Conservation (phyloP, 2,888 invertebrate genomes). For the Carabus problematicus region DNA sequence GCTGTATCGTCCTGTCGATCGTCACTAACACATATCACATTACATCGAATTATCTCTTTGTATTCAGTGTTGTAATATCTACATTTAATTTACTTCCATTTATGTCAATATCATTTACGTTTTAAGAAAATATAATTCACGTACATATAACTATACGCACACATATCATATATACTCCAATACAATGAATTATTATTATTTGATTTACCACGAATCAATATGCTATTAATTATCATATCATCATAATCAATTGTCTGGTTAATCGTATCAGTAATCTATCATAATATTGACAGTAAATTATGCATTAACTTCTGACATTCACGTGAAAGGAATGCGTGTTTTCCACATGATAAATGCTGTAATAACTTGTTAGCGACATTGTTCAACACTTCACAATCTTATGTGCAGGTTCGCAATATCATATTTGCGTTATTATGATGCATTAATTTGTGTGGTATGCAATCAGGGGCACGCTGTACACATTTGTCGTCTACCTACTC, state of each 20-base stretch:
- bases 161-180: too few relatives aligned
- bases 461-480: too few relatives aligned
- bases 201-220: background rate
- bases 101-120: background rate
- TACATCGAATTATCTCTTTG: too few relatives aligned
- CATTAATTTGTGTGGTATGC: too few relatives aligned
- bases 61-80: too few relatives aligned
- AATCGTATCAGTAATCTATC: constrained; percentile 21
- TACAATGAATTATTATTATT: too few relatives aligned
- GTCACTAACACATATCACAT: too few relatives aligned
- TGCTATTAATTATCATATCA: constrained; percentile 35
- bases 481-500: too few relatives aligned
- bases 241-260: constrained; percentile 36
- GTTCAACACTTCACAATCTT: constrained; percentile 23
- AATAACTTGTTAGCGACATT: constrained; percentile 38
- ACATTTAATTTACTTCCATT: background rate
- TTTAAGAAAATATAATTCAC: background rate
- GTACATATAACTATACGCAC: too few relatives aligned
- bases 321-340: constrained; percentile 37
- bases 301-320: constrained; percentile 37
- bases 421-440: too few relatives aligned
- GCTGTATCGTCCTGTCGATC: too few relatives aligned
- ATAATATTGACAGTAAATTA: constrained; percentile 39
- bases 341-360: constrained; percentile 38
- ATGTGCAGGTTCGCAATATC: too few relatives aligned